Conservation (phyloP, 1,140 invertebrate genomes). For the Listronotus bonariensis region DNA sequence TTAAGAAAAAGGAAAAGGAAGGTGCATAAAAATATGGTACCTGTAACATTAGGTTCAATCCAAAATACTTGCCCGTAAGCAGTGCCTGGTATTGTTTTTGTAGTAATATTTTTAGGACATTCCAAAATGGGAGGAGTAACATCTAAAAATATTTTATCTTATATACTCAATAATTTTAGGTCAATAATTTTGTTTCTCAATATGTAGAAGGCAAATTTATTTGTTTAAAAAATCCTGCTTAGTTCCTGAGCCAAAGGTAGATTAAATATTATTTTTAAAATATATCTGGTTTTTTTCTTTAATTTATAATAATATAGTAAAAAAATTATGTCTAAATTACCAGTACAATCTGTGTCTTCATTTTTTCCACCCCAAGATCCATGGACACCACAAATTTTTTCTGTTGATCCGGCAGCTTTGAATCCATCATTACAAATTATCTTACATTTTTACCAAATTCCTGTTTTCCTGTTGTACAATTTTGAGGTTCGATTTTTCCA, state of each 20-base stretch:
- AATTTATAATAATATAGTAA: no score
- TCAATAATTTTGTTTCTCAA: no score
- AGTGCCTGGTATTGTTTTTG: conserved; percentile 56
- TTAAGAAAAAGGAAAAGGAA: no score
- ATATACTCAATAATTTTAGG: no score
- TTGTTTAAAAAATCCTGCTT: no score
- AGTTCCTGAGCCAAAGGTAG: no score
- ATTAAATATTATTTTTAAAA: no score
- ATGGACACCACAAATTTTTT: conserved; percentile 52
- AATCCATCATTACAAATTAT: conserved; percentile 64
- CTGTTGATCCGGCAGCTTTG: conserved; percentile 59
- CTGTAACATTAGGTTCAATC: conserved; percentile 56
- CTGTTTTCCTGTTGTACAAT: conserved; percentile 59
- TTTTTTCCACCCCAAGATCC: conserved; percentile 59
- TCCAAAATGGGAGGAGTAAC: conserved; percentile 59
- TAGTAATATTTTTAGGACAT: conserved; percentile 61
- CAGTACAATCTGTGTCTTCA: conserved; percentile 58
- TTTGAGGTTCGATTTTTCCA: conserved; percentile 59
- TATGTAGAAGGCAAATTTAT: no score
- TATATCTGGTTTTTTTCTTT: no score
- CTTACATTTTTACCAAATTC: conserved; percentile 62
- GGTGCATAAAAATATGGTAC: no score
- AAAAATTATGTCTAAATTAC: no score
- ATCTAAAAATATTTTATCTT: conserved; percentile 56
- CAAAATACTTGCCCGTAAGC: conserved; percentile 62